Evolutionary conservation across 1,140 invertebrate genomes (phyloP).

Genomic region (Camponotus pennsylvanicus): DNA sequence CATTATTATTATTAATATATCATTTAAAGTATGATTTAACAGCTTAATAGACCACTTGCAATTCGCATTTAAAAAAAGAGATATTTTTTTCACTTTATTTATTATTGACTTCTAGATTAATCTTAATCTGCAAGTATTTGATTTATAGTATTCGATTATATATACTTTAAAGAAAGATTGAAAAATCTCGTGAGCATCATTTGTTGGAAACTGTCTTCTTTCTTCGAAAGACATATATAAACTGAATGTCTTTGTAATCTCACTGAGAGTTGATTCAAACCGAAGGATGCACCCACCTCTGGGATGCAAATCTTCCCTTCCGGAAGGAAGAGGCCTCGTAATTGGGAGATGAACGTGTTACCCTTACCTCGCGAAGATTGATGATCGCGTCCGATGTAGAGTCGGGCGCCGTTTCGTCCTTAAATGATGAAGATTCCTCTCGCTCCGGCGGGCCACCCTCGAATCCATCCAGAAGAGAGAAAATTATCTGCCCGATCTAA

Average conservation of each 20-base stretch:
- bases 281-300: conserved; percentile 34
- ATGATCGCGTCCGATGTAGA: conserved; percentile 65
- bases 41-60: not conserved
- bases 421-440: conserved; percentile 60
- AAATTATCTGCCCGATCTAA: conserved; percentile 71
- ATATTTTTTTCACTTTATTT: not conserved
- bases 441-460: conserved; percentile 51
- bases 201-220: not conserved
- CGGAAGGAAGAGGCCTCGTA: conserved; percentile 67
- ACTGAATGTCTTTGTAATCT: conserved; percentile 40
- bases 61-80: not conserved
- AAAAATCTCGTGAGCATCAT: conserved; percentile 1
- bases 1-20: conserved; percentile 26
- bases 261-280: conserved; percentile 53
- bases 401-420: conserved; percentile 33
- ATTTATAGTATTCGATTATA: not conserved
- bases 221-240: not conserved
- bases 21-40: not conserved
- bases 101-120: not conserved
- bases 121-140: not conserved
- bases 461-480: conserved; percentile 53
- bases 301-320: conserved; percentile 67
- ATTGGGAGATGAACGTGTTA: conserved; percentile 75
- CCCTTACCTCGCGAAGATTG: conserved; percentile 67
- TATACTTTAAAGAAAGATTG: not conserved